Conservation (phyloP, 1,140 invertebrate genomes). For the Nilaparvata lugens region DNA sequence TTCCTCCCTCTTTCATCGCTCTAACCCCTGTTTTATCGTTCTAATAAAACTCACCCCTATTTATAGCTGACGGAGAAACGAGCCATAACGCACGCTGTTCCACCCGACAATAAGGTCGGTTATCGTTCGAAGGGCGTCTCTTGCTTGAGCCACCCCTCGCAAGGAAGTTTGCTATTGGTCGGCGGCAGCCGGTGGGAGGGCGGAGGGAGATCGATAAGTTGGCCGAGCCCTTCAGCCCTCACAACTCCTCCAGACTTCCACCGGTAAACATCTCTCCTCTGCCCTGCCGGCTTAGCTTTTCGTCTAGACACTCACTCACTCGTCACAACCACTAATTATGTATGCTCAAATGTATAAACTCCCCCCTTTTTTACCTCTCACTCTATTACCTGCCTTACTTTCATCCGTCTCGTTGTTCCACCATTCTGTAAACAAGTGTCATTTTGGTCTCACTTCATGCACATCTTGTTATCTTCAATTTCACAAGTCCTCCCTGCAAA, state of each 20-base stretch:
- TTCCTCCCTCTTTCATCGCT: conserved; percentile 17
- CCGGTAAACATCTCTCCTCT: background rate
- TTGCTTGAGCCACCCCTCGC: background rate
- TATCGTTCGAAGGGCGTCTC: background rate
- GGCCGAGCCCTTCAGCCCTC: background rate
- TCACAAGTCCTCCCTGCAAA: too few species aligned
- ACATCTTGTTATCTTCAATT: too few species aligned
- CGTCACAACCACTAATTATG: too few species aligned
- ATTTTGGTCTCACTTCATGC: too few species aligned
- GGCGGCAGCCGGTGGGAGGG: background rate
- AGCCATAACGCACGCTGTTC: conserved; percentile 3
- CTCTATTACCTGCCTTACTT: too few species aligned
- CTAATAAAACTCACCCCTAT: conserved; percentile 20
- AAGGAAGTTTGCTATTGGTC: background rate
- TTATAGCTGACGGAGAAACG: background rate
- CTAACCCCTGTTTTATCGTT: conserved; percentile 21
- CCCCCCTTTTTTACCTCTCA: too few species aligned
- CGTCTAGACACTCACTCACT: background rate
- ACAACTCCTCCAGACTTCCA: background rate
- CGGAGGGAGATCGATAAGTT: background rate
- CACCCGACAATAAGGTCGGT: background rate
- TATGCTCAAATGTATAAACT: too few species aligned
- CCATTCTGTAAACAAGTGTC: too few species aligned
- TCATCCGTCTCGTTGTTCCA: too few species aligned
- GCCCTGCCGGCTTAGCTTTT: background rate